phyloP scores from a whole-genome alignment of 2,797 vertebrate genomes.

The Sylvia borin region DNA sequence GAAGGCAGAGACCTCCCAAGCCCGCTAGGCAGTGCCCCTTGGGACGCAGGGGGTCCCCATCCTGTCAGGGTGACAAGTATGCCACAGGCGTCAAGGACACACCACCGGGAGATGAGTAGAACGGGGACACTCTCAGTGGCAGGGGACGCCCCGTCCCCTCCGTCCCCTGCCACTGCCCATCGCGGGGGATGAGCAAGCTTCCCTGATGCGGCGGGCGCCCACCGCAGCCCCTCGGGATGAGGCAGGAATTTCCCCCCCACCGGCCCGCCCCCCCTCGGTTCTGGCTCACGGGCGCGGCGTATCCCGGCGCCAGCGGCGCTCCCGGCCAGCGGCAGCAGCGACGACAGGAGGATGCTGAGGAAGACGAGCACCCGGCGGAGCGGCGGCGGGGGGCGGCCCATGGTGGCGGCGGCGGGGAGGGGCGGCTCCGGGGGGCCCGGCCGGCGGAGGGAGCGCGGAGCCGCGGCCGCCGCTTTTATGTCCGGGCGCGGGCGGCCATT shows the following conservation, averaged over 20 bases:
- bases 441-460: background rate
- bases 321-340: background rate
- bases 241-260: background rate
- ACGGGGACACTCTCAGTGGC: background rate
- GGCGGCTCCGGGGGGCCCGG: background rate
- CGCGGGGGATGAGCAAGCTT: background rate
- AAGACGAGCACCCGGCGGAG: background rate
- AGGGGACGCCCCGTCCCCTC: too few relatives aligned
- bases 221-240: background rate
- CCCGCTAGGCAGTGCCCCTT: background rate
- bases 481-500: background rate
- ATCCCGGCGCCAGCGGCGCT: background rate
- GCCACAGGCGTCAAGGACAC: background rate
- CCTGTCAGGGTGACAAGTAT: background rate
- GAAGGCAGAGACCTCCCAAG: background rate
- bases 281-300: constrained; percentile 14
- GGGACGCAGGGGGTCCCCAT: background rate
- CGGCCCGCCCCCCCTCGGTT: background rate
- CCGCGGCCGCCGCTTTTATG: background rate
- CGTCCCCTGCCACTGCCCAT: too few relatives aligned
- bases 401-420: background rate
- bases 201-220: background rate
- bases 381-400: background rate
- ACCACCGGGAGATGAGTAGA: background rate
- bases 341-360: background rate